Conservation (phyloP, 2,888 invertebrate genomes). For the Hyalella azteca region DNA sequence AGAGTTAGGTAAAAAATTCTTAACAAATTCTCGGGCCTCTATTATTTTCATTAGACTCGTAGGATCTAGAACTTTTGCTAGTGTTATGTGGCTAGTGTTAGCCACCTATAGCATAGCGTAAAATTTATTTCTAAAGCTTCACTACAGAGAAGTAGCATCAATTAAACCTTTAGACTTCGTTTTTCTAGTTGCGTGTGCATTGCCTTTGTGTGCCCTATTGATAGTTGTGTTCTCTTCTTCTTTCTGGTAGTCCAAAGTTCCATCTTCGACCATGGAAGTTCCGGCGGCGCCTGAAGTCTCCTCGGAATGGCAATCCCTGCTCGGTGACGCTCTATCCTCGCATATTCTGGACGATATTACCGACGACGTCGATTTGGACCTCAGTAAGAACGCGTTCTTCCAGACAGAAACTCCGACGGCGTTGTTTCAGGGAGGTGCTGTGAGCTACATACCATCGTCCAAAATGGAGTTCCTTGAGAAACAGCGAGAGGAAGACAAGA, state of each 20-base stretch:
- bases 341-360: neutral
- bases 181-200: too few species aligned
- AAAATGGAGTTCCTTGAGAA: conserved; percentile 23
- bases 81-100: too few species aligned
- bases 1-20: too few species aligned
- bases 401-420: neutral
- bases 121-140: too few species aligned
- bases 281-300: neutral
- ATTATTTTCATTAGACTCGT: too few species aligned
- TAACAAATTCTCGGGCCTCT: too few species aligned
- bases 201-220: too few species aligned
- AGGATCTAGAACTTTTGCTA: too few species aligned
- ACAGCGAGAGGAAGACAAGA: conserved; percentile 25
- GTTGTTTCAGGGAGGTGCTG: conserved; percentile 8
- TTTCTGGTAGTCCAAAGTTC: neutral
- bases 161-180: too few species aligned
- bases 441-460: conserved; percentile 30
- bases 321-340: neutral
- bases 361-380: neutral
- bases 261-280: neutral
- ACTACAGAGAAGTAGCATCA: too few species aligned
- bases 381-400: conserved; percentile 22
- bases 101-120: too few species aligned
- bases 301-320: conserved; percentile 1
- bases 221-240: neutral